These are phyloP conservation scores for Ypsolopha scabrella DNA, from an alignment of 2,888 invertebrate genomes.

Conservation along the genomic window DNA sequence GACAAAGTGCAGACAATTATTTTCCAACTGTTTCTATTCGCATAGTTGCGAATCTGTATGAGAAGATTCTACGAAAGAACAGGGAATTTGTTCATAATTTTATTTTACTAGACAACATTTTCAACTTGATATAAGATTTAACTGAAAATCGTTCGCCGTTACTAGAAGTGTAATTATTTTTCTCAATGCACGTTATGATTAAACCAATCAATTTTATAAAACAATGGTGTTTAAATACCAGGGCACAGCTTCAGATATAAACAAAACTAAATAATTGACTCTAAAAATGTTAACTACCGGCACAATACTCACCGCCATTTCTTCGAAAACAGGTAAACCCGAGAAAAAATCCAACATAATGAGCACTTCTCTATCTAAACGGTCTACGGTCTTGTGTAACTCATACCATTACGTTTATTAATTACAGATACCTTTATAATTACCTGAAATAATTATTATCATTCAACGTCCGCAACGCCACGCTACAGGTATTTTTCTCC, in stretches of 20 bases:
- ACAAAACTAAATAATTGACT: too few species aligned
- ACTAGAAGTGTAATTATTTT: too few species aligned
- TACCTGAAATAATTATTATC: conserved; percentile 25
- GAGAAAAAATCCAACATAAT: background rate
- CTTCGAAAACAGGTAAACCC: background rate
- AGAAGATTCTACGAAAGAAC: conserved; percentile 7
- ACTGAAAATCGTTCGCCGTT: too few species aligned
- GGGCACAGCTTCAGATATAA: too few species aligned
- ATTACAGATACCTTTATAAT: conserved; percentile 40
- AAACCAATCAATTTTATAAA: conserved; percentile 1
- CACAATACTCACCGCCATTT: too few species aligned
- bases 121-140: too few species aligned
- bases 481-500: conserved; percentile 19
- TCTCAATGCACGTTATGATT: too few species aligned
- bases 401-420: conserved; percentile 20
- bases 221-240: too few species aligned
- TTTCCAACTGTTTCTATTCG: too few species aligned
- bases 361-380: background rate
- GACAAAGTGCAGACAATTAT: background rate
- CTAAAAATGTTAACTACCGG: too few species aligned
- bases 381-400: conserved; percentile 5
- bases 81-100: conserved; percentile 13
- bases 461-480: conserved; percentile 15
- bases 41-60: too few species aligned
- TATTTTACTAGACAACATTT: too few species aligned